A percentile compares a stretch with the other conserved stretches of the same genome.
phyloP scores from a whole-genome alignment of 2,888 invertebrate species.

The Netelia inedita region DNA sequence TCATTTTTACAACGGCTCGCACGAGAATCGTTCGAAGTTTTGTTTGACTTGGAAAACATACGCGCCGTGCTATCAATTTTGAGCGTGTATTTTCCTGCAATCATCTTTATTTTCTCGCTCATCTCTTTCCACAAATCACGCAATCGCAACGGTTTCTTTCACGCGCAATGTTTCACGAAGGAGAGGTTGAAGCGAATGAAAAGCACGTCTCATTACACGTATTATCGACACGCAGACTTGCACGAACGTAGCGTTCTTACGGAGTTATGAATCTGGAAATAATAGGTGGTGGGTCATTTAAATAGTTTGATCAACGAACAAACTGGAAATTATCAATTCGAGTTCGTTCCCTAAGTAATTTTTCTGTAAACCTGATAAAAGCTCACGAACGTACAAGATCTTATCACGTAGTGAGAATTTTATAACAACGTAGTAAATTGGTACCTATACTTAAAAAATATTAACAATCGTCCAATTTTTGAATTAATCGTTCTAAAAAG shows the following conservation, averaged over 20 bases:
- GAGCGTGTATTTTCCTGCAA: constrained; percentile 24
- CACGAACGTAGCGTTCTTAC: background rate
- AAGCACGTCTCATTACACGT: constrained; percentile 28
- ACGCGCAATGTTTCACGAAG: constrained; percentile 28
- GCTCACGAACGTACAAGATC: no score
- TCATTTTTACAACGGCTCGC: constrained; percentile 52
- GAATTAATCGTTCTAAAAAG: no score
- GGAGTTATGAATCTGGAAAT: background rate
- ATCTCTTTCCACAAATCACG: constrained; percentile 16
- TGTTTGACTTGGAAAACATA: constrained; percentile 1
- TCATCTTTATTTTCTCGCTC: constrained; percentile 7
- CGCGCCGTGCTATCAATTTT: constrained; percentile 21
- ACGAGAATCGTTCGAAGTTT: constrained; percentile 38
- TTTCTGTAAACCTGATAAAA: background rate
- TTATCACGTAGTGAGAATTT: no score
- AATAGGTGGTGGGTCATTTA: background rate
- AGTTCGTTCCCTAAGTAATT: no score
- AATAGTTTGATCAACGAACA: background rate
- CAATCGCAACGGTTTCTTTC: constrained; percentile 14
- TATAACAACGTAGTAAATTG: no score
- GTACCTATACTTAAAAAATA: no score
- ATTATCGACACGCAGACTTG: constrained; percentile 28
- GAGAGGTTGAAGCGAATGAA: background rate
- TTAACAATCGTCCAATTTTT: no score
- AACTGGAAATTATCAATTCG: no score